Base-by-base conservation (phyloP, 1,140 invertebrate species). In the Drosophila takahashii region DNA sequence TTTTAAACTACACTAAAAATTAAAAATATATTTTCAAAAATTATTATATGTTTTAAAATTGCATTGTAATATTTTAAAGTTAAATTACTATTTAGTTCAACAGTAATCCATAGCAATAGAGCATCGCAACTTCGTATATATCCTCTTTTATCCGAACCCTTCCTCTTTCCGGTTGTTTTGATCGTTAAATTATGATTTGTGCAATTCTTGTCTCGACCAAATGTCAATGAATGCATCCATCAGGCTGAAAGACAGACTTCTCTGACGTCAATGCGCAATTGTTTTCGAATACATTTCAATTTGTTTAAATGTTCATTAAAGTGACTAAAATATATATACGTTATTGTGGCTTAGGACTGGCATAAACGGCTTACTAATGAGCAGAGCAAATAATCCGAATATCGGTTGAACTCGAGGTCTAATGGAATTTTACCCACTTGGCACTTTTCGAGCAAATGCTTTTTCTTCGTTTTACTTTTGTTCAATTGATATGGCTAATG, bases 361-460 rank as follows among this genome's bases (percentile, higher is more conserved):
- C 80, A 83, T 76, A 79, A 79, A 42, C 27, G 32, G 34, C 69
- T 44, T 70, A 70, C 69, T 85, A 85, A 85, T 85, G 81, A 85
- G 60, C 60, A 62, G 44, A 10, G 81, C 59, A 85, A 85, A 85
- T 64, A 54, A 59, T 61, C 7, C 29, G 56, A 57, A 54, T 65
- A 26, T 67, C 18, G 39, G 36, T 41, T 67, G 64, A 67, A 67
- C 64, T 29, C 60, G 45, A 61, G 52, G 51, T 60, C 74, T 59
- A 76, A 77, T 89, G 83, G 83, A 87, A 86, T 77, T 72, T 87
- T 86, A 87, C 84, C 83, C 79, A 79, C 65, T 86, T 86, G 75
- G 71, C 83, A 86, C 83, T 52, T 86, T 42, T 16, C 41, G 27
- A 27, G 54, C 41, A 45, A 59, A 59, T 64, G 56, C 18, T 32